Evolutionary conservation across 1,140 invertebrate species (phyloP), one percentile per base, ranked within the genome.

Genomic region (Charaxes varanes): DNA sequence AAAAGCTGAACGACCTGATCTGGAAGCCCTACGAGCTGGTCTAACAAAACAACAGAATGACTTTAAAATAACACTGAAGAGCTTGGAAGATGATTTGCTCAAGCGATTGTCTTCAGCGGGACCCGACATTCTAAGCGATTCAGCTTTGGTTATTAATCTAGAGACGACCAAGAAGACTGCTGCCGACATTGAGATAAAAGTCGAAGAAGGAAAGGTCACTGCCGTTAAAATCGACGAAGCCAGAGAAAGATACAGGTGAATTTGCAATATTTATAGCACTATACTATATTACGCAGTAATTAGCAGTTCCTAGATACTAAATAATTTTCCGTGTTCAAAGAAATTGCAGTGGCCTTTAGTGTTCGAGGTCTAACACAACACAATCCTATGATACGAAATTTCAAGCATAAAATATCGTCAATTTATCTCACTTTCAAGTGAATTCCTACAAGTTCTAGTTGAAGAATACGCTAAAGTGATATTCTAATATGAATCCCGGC

Each of bases 101-200:
- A 90, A 92, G 33, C 87, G 94, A 41, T 78, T 98, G 34, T 94
- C 95, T 0, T 91, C 95, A 7, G 96, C 96, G 2, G 93, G 94
- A 21, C 94, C 94, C 7, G 89, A 98, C 72, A 95, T 99, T 35
- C 80, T 98, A 1, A 93, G 93, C 38, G 96, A 98, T 76, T 92
- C 93, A 19, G 92, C 91, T 2, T 83, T 99, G 0, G 96, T 98
- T 0, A 90, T 94, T 55, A 98, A 97, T 73, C 87, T 99, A 13
- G 96, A 99, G 81, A 94, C 89, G 11, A 98, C 95, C 0, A 98
- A 98, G 70, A 91, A 92, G 63, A 98, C 94, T 2, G 94, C 96
- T 0, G 93, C 90, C 12, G 95, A 97, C 62, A 96, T 97, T 66
- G 92, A 94, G 63, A 84, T 91, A 7, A 97, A 97, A 84, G 91